phyloP scores from a whole-genome alignment of 2,888 invertebrate genomes.

The Morinoia aosen region DNA sequence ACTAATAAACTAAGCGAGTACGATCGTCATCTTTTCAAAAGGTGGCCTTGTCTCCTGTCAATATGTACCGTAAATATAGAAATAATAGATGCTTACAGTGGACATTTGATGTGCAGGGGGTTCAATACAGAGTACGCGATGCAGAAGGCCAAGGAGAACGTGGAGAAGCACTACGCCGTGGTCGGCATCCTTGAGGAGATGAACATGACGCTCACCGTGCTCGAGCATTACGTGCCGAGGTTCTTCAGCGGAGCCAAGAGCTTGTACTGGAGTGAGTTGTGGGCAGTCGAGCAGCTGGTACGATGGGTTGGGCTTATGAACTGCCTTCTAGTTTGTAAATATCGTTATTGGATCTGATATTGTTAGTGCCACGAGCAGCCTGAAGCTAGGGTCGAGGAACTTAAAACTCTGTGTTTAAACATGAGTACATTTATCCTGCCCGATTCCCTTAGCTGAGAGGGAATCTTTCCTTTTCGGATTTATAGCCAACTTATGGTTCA shows the following conservation, averaged over 20 bases:
- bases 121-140: slow-evolving; percentile 87
- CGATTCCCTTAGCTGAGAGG: too few species aligned
- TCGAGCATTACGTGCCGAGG: slow-evolving; percentile 86
- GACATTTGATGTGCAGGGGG: slow-evolving; percentile 75
- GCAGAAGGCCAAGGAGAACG: slow-evolving; percentile 86
- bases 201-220: slow-evolving; percentile 86
- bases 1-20: too few species aligned
- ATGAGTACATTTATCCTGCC: too few species aligned
- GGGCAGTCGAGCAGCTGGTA: neutral
- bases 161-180: slow-evolving; percentile 88
- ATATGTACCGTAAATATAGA: neutral
- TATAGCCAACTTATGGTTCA: too few species aligned
- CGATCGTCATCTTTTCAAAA: too few species aligned
- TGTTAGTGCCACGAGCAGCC: neutral
- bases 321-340: neutral
- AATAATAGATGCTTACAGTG: neutral
- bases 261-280: slow-evolving; percentile 83
- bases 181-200: slow-evolving; percentile 91
- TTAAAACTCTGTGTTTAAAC: slow-evolving; percentile 6
- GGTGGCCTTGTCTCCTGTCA: neutral
- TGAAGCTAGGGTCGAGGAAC: neutral
- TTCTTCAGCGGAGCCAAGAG: slow-evolving; percentile 86
- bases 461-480: too few species aligned
- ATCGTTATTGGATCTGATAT: neutral
- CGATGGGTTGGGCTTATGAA: neutral